Evolutionary conservation across 2,888 invertebrate species (phyloP).

Genomic region (Agrypnus murinus): DNA sequence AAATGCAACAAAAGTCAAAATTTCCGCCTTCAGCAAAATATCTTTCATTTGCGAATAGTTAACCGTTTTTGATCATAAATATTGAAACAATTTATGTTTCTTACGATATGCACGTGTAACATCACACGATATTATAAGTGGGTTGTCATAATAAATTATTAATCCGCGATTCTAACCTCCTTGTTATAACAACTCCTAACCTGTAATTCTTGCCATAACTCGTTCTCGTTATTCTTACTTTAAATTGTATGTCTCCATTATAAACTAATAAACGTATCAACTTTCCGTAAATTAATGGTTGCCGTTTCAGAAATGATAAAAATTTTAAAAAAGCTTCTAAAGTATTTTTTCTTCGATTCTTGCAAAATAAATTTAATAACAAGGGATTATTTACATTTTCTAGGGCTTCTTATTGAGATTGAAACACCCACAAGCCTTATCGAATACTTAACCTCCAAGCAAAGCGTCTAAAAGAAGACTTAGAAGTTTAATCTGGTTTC

Average conservation of each 20-base stretch:
- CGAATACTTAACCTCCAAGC: conserved; percentile 65
- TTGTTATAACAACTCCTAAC: conserved; percentile 40
- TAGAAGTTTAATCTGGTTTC: conserved; percentile 53
- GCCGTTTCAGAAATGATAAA: too few species aligned
- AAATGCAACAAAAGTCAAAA: conserved; percentile 3
- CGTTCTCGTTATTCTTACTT: conserved; percentile 33
- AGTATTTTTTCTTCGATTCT: background rate
- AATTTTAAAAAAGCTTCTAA: background rate
- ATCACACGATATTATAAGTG: conserved; percentile 33
- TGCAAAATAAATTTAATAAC: conserved; percentile 23
- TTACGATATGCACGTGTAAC: conserved; percentile 36
- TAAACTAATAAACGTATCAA: conserved; percentile 2
- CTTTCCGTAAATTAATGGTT: background rate
- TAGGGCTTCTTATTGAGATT: conserved; percentile 62
- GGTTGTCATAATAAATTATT: conserved; percentile 39
- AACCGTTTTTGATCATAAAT: too few species aligned
- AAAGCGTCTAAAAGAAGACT: conserved; percentile 63
- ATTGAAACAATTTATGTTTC: conserved; percentile 3
- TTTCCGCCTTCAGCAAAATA: too few species aligned
- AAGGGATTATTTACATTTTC: conserved; percentile 31
- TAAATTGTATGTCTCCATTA: conserved; percentile 37
- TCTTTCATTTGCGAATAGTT: too few species aligned
- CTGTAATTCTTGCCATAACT: conserved; percentile 41
- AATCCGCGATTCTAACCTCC: conserved; percentile 34
- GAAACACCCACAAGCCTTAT: conserved; percentile 60